Evolutionary conservation across 2,888 invertebrate genomes (phyloP).

Genomic region (Xestia c-nigrum): DNA sequence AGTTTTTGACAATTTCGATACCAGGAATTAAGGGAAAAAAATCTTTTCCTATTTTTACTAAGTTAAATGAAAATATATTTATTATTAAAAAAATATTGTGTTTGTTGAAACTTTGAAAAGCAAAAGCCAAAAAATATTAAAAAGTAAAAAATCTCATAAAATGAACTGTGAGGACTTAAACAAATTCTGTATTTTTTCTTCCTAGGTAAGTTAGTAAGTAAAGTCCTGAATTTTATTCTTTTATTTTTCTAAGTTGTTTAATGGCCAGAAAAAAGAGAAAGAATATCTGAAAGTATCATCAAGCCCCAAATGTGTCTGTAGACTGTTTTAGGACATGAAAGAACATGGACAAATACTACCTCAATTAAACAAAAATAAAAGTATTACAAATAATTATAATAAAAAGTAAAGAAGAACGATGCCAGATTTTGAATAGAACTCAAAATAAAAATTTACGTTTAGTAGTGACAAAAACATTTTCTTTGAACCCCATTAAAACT

Average conservation of each 20-base stretch:
- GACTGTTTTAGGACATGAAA: not conserved
- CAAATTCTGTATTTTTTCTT: not conserved
- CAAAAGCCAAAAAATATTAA: not conserved
- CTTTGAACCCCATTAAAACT: too few relatives aligned
- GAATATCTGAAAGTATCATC: not conserved
- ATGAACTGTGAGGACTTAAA: not conserved
- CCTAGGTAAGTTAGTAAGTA: too few relatives aligned
- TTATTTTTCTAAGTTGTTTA: too few relatives aligned
- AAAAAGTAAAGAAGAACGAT: too few relatives aligned
- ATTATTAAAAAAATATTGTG: not conserved
- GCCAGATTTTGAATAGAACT: too few relatives aligned
- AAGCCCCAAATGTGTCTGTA: not conserved
- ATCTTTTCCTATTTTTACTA: not conserved
- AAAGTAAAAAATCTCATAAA: not conserved
- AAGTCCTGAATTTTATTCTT: not conserved
- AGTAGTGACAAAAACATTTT: too few relatives aligned
- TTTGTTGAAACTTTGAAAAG: too few relatives aligned
- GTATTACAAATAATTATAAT: too few relatives aligned
- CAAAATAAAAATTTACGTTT: too few relatives aligned
- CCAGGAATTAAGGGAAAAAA: not conserved
- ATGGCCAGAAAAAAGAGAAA: not conserved
- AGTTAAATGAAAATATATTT: not conserved
- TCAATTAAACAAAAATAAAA: too few relatives aligned
- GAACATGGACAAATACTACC: too few relatives aligned
- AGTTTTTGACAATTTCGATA: not conserved